phyloP scores from a whole-genome alignment of 2,888 invertebrate genomes.

The Vesta saturnalis region DNA sequence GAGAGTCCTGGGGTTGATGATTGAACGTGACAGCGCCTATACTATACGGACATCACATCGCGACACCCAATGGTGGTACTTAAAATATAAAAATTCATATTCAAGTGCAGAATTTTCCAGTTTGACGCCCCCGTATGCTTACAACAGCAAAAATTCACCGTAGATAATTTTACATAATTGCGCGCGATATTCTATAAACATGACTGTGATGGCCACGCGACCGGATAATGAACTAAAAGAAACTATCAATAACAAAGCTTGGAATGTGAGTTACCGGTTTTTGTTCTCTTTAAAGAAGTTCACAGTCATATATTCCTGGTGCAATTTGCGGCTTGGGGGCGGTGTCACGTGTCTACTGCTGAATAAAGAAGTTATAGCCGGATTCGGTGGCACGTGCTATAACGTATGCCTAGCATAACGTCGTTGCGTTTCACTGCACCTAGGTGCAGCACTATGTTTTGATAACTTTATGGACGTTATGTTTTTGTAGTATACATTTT shows the following conservation, averaged over 20 bases:
- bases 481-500: slow-evolving; percentile 30
- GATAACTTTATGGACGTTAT: slow-evolving; percentile 36
- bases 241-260: slow-evolving; percentile 62
- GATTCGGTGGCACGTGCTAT: slow-evolving; percentile 58
- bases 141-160: slow-evolving; percentile 46
- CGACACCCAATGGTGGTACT: neutral
- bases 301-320: slow-evolving; percentile 54
- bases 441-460: slow-evolving; percentile 45
- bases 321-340: slow-evolving; percentile 63
- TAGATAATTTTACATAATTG: slow-evolving; percentile 62
- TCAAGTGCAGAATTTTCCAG: slow-evolving; percentile 13
- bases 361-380: slow-evolving; percentile 60
- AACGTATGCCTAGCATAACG: slow-evolving; percentile 51
- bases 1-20: slow-evolving; percentile 38
- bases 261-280: slow-evolving; percentile 49
- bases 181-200: slow-evolving; percentile 57
- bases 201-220: slow-evolving; percentile 58
- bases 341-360: slow-evolving; percentile 61
- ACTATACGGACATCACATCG: slow-evolving; percentile 13
- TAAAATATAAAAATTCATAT: too few relatives aligned
- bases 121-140: slow-evolving; percentile 30
- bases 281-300: slow-evolving; percentile 11
- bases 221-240: slow-evolving; percentile 63
- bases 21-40: slow-evolving; percentile 37
- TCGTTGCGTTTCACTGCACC: slow-evolving; percentile 59